Base-by-base conservation (phyloP, 2,888 invertebrate genomes). In the Drosophila macrospina region DNA sequence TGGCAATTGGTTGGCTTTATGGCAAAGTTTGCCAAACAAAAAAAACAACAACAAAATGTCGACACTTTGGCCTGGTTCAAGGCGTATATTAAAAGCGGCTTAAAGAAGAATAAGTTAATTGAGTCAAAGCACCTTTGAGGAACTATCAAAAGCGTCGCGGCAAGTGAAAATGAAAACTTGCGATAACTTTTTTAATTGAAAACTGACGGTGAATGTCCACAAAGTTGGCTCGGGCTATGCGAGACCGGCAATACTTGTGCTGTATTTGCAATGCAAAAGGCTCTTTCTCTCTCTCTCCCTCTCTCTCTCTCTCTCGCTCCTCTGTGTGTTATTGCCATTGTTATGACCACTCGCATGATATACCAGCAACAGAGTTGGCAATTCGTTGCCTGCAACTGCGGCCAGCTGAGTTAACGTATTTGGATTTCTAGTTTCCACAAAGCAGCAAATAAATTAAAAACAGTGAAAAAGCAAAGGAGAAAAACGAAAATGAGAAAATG, bases 131-230 rank as follows among this genome's bases (percentile, higher is more conserved):
- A 15, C 20, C 24, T 54, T 42, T 54, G 32, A 26, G 24, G 11
- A 54, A 54, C 41, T 52, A 39, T 26, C 36, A 37, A 36, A 64
- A 30, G 16, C 50, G 41, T 34, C 20, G 11, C 30, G 20, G 10
- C 13, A 20, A 13, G 24, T 15, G 26, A 41, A 61, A 57, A 41
- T 57, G 57, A 55, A 56, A 48, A 11, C 51, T 26, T 26, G 37
- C 37, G 73, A 73, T 73, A 69, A 70, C 45, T 64, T 20, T 76
- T 80, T 80, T 81, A 89, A 89, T 89, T 89, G 89, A 82, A 87
- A 89, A 63, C 77, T 76, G 71, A 74, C 78, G 72, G 73, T 67
- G 66, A 39, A 28, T 28, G 7, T 6, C 28, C 61, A 51, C 62
- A 34, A 42, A 20, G 16, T 54, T 34, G 61, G 34, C 30, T 30